Evolutionary conservation across 2,888 invertebrate species (phyloP).

Genomic region (Ichneumoninae sp.): DNA sequence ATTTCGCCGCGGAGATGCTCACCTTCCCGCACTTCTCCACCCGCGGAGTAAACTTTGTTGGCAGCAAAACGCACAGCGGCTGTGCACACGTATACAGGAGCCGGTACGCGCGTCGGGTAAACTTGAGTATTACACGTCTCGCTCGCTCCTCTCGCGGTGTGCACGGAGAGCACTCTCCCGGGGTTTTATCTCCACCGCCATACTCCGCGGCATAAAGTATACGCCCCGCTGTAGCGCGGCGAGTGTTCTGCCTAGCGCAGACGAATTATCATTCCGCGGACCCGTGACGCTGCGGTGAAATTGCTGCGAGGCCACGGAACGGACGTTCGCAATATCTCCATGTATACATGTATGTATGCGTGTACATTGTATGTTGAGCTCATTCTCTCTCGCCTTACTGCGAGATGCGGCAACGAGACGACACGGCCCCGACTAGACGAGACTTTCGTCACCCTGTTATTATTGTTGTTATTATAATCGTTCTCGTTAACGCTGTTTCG

Average conservation of each 20-base stretch:
- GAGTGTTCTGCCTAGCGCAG: conserved; percentile 43
- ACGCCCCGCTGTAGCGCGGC: conserved; percentile 4
- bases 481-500: not conserved
- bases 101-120: conserved; percentile 51
- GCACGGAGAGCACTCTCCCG: conserved; percentile 31
- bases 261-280: conserved; percentile 57
- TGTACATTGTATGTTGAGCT: conserved; percentile 35
- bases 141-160: conserved; percentile 17
- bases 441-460: not conserved
- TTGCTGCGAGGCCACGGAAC: conserved; percentile 44
- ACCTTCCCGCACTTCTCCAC: not conserved
- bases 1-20: conserved; percentile 48
- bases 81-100: conserved; percentile 16
- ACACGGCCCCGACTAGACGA: not conserved
- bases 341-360: not conserved
- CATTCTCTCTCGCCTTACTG: conserved; percentile 52
- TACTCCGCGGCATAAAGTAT: conserved; percentile 13
- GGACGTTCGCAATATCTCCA: conserved; percentile 37
- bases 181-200: conserved; percentile 48
- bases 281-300: conserved; percentile 37
- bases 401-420: conserved; percentile 5
- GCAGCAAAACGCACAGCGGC: conserved; percentile 35
- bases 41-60: conserved; percentile 59
- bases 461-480: not conserved
- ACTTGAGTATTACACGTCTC: conserved; percentile 61